Evolutionary conservation across 2,797 vertebrate genomes (phyloP), one percentile per base, ranked within the genome.

Genomic region (Otolemur crassicaudatus): DNA sequence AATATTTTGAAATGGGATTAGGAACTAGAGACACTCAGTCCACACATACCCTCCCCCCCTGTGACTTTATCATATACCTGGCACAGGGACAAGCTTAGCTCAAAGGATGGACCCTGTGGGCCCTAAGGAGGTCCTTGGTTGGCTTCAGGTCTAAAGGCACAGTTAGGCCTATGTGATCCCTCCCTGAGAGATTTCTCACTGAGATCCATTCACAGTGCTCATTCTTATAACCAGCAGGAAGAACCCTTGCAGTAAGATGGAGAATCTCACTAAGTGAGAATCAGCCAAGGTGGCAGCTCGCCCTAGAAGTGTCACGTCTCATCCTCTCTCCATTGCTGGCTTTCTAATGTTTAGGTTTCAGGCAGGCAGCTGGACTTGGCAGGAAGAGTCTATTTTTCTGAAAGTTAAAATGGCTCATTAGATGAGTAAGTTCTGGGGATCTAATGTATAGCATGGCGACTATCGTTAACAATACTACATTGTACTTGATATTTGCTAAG

Each of bases 251-350:
- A 19, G 29, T 34, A 16, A 31, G 87, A 53, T 65, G 53, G 56
- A 34, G 92, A 87, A 11, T 23, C 0, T 49, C 56, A 12, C 34
- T 16, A 22, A n/a, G 31, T 10, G 37, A 92, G 87, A 61, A 49
- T 37, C 90, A 58, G 82, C 83, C 4, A 14, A 37, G 29, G 63
- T 37, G 77, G 72, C 89, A 73, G 77, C 37, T 17, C 77, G 69
- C 61, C 92, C 94, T 82, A 67, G 90, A 91, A 94, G 46, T 25
- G 82, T 83, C 95, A 27, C 4, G 23, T 83, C 72, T 88, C 43
- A 79, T 80, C 46, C 87, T 16, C 0, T 43, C 70, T 86, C 79
- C 20, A 0, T 29, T 27, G 22, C 37, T 4, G 23, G 4, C 60
- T 84, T 37, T 56, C 73, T 31, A 16, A 16, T 34, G 63, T 70